phyloP scores from a whole-genome alignment of 2,113 vertebrate species.

The Ptyas mucosa region DNA sequence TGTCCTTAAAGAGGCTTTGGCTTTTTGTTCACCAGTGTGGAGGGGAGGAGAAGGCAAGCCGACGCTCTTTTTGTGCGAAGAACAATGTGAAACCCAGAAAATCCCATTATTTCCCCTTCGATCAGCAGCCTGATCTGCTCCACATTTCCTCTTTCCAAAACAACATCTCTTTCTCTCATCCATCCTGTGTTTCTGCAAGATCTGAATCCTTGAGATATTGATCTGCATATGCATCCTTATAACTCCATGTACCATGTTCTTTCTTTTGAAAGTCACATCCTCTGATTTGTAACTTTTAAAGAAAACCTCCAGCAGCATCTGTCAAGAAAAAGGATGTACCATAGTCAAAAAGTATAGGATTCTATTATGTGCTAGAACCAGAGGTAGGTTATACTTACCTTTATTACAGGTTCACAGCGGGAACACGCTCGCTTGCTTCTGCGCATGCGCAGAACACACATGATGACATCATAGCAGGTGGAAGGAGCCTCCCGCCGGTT shows the following conservation, averaged over 20 bases:
- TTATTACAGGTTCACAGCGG: no score
- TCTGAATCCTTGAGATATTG: not conserved
- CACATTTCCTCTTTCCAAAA: slow-evolving; percentile 70
- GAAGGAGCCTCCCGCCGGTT: no score
- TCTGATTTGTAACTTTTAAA: not conserved
- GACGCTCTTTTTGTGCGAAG: slow-evolving; percentile 73
- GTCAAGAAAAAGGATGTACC: not conserved
- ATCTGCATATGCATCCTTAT: not conserved
- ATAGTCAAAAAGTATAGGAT: not conserved
- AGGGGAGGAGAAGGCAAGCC: slow-evolving; percentile 66
- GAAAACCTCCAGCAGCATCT: not conserved
- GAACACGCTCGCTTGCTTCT: no score
- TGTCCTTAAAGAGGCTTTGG: slow-evolving; percentile 73
- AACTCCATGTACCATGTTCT: not conserved
- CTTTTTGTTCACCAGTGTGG: slow-evolving; percentile 72
- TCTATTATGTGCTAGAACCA: not conserved
- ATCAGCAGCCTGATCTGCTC: slow-evolving; percentile 69
- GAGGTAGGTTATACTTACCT: no score
- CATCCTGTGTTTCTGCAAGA: slow-evolving; percentile 25
- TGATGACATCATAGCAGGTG: no score
- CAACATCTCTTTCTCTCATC: slow-evolving; percentile 64
- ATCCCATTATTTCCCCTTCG: slow-evolving; percentile 80
- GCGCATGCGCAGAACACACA: no score
- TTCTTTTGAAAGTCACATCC: not conserved
- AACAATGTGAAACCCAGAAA: slow-evolving; percentile 77